Base-by-base conservation (phyloP, 2,113 vertebrate species). In the Herpetotheres cachinnans region DNA sequence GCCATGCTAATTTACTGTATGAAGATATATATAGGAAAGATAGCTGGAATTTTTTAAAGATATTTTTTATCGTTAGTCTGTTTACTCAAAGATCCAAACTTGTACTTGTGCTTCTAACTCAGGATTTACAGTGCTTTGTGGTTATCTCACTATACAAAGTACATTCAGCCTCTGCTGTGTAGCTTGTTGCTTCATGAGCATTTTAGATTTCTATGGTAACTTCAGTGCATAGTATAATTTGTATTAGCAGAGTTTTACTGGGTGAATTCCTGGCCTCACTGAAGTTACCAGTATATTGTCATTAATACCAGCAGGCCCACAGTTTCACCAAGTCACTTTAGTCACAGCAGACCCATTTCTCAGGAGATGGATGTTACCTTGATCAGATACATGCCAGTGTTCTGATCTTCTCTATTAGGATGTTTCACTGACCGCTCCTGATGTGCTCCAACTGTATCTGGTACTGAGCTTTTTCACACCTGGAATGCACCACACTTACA, bases 21-120 rank as follows among this genome's bases (percentile, higher is more conserved):
- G 66, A 86, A 92, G 46, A 67, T 72, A 91, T 42, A 42, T 42
- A 42, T 2, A 91, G 55, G 29, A 94, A 91, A 89, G 15, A 44
- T 81, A 95, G 50, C 40, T 80, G 58, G 77, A 84, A 55, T 50
- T 80, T 92, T 95, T 65, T 1, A 19, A 87, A 82, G 13, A 27
- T 63, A 82, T 80, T 93, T 92, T 92, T 91, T 91, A 65, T 85
- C 3, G 1, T 30, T 42, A 84, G 74, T 36, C 24, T 85, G 50
- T 82, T 92, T 86, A 85, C 47, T 94, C 32, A 93, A 63, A 96
- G 86, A 82, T 32, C 21, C 49, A 94, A 90, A 55, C 86, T 67
- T 42, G 24, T 38, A 24, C 34, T 72, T 76, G 26, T 52, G 40
- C 71, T 88, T 40, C 79, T 93, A 90, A 88, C 83, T 59, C 32